A percentile compares a stretch with the other conserved stretches of the same genome.
phyloP scores from a whole-genome alignment of 2,888 invertebrate species.

The Siphonodentalium dalli region DNA sequence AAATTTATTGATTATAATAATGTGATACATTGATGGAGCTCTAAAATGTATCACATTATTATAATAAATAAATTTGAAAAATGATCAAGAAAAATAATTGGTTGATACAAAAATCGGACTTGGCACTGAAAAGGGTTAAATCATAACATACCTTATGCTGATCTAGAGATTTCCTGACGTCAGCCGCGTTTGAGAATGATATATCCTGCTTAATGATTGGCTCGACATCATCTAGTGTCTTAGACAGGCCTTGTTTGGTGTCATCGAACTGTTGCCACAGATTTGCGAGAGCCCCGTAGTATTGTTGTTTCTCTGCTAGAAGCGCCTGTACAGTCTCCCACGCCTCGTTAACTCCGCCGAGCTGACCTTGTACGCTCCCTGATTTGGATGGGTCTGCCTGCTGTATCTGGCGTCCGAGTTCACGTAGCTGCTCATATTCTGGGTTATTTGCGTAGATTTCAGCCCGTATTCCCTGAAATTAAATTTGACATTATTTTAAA shows the following conservation, averaged over 20 bases:
- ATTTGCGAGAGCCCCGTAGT: slow-evolving; percentile 39
- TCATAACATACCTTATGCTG: slow-evolving; percentile 50
- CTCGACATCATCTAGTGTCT: slow-evolving; percentile 44
- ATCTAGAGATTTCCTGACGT: slow-evolving; percentile 55
- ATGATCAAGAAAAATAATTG: too few relatives aligned
- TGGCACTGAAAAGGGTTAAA: too few relatives aligned
- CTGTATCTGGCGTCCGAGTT: slow-evolving; percentile 73
- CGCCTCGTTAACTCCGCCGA: slow-evolving; percentile 43
- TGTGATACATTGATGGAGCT: too few relatives aligned
- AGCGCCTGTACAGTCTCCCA: slow-evolving; percentile 54
- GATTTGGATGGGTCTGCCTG: slow-evolving; percentile 46
- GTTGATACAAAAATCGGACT: too few relatives aligned
- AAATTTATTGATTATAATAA: too few relatives aligned
- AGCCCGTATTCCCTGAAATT: slow-evolving; percentile 46
- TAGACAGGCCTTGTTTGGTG: slow-evolving; percentile 43
- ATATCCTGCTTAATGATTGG: slow-evolving; percentile 48
- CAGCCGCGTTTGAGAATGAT: slow-evolving; percentile 40
- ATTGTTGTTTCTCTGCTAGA: slow-evolving; percentile 46
- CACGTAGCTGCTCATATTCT: slow-evolving; percentile 75
- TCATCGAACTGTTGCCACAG: slow-evolving; percentile 59
- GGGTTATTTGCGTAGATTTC: slow-evolving; percentile 51
- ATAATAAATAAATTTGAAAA: too few relatives aligned
- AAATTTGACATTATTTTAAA: background rate
- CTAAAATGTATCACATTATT: too few relatives aligned
- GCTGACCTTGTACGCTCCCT: slow-evolving; percentile 44